Conservation (phyloP, 2,113 vertebrate species). For the Corythoichthys intestinalis region DNA sequence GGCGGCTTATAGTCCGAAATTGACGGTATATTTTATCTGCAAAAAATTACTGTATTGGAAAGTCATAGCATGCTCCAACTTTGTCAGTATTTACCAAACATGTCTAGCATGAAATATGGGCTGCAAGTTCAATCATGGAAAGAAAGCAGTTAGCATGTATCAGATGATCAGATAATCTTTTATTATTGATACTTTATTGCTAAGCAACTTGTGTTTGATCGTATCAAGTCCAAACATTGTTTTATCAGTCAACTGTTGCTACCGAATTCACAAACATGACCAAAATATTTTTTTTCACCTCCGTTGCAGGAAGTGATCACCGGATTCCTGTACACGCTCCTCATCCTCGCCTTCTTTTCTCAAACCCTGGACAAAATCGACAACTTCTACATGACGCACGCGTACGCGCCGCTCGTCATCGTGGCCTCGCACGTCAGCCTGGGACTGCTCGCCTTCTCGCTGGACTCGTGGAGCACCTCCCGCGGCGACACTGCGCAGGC, state of each 20-base stretch:
- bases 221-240: neutral
- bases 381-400: conserved; percentile 85
- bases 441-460: conserved; percentile 89
- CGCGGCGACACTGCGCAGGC: conserved; percentile 93
- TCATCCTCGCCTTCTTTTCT: conserved; percentile 84
- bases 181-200: neutral
- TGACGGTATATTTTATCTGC: too few relatives aligned
- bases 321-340: conserved; percentile 87
- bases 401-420: conserved; percentile 81
- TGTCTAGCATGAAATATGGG: too few relatives aligned
- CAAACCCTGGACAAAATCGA: conserved; percentile 85
- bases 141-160: conserved; percentile 11
- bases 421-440: conserved; percentile 83
- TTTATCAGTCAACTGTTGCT: conserved; percentile 4
- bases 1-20: too few relatives aligned
- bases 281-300: conserved; percentile 19
- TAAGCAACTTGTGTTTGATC: neutral
- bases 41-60: too few relatives aligned
- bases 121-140: neutral
- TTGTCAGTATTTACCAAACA: too few relatives aligned
- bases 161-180: conserved; percentile 23
- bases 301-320: conserved; percentile 87
- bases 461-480: conserved; percentile 97
- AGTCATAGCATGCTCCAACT: too few relatives aligned
- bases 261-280: too few relatives aligned